Conservation (phyloP, 2,797 vertebrate species). For the Manis pentadactyla region DNA sequence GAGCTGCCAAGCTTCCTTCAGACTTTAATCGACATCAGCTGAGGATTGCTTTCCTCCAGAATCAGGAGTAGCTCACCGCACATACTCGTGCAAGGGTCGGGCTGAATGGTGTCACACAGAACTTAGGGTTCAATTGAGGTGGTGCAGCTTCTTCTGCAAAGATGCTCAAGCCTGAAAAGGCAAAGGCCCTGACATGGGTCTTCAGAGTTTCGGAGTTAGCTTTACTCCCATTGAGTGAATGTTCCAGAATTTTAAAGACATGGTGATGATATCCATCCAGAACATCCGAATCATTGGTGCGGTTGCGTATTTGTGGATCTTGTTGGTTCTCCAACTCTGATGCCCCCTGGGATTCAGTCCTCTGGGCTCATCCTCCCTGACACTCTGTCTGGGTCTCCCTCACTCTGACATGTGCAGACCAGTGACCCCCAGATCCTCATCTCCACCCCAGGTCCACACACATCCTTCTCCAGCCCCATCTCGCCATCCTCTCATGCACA, state of each 20-base stretch:
- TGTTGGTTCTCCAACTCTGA: fast-evolving
- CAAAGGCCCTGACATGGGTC: not conserved
- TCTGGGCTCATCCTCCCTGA: fast-evolving
- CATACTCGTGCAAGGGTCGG: fast-evolving
- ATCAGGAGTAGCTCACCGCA: fast-evolving
- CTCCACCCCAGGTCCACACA: not conserved
- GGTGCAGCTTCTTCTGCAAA: not conserved
- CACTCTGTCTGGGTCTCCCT: not conserved
- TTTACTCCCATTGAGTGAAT: fast-evolving
- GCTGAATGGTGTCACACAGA: too few species aligned
- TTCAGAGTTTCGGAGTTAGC: fast-evolving
- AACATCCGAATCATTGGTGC: fast-evolving
- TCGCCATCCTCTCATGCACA: fast-evolving
- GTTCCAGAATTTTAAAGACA: not conserved
- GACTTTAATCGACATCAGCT: not conserved
- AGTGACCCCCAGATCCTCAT: fast-evolving
- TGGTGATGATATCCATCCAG: fast-evolving
- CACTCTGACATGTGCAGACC: fast-evolving
- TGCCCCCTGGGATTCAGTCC: not conserved
- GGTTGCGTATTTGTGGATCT: fast-evolving
- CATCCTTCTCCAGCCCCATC: fast-evolving
- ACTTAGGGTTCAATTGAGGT: fast-evolving
- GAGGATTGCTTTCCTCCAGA: not conserved
- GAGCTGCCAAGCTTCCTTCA: not conserved
- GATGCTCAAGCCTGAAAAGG: fast-evolving